Evolutionary conservation across 2,888 invertebrate genomes (phyloP), one percentile per base, ranked within the genome.

Genomic region (Netelia melanura): DNA sequence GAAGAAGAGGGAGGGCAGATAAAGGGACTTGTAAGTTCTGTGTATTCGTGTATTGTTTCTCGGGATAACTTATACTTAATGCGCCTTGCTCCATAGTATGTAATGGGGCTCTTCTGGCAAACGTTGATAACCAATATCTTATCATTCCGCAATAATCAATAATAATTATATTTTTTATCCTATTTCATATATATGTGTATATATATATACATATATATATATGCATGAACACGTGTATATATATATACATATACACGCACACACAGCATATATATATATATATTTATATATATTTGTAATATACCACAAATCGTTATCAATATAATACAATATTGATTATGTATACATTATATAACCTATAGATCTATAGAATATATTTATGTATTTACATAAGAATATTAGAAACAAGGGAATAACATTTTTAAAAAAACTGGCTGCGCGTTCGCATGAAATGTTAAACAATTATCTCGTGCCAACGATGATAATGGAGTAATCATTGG

Each of bases 251-350:
- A 84, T 87, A 85, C 71, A 88, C 86, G 88, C 72, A 75, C 88
- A 81, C 83, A 72, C 83, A 71, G 17, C 70, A 30, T 77, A 52
- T 68, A 52, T 81, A 68, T 78, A 54, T 80, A 64, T 81, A 65
- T 85, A 81, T 86, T 72, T 83, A 61, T 85, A 88, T 87, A 85
- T 87, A 81, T 90, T 89, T 88, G 88, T 89, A 90, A 91, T 91
- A 92, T 92, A 92, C 92, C 90, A 92, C 90, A 92, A 91, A 90
- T 90, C 89, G 88, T 91, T 90, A 93, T 91, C 91, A 90, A 89
- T 93, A 93, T 93, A 90, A 91, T 93, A 93, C 93, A 93, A 89
- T 93, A 92, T 91, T 90, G 92, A 92, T 92, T 92, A 92, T 91
- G 90, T 91, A 89, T 92, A 92, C 91, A 92, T 90, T 91, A 89